Base-by-base conservation (phyloP, 2,113 vertebrate species). In the Bucco capensis region DNA sequence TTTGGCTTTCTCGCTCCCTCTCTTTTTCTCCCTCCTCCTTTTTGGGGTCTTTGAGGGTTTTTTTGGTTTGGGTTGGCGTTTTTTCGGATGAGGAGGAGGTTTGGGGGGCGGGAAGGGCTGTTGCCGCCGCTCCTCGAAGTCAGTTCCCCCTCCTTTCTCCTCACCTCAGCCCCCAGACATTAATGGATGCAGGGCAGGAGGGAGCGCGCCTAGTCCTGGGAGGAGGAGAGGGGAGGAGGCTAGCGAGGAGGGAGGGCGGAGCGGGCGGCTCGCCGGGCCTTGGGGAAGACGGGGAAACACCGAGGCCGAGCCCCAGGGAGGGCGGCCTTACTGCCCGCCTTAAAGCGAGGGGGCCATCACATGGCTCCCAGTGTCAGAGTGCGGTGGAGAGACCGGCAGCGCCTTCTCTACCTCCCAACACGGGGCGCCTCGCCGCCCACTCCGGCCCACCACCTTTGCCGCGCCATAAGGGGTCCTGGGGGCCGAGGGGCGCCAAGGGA, bases 261-360 rank as follows among this genome's bases (percentile, higher is more conserved):
- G 69, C 64, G 74, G 66, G 51, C 8, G 81, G 62, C 77, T 72
- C 30, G 75, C 51, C 6, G 22, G 82, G 69, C 86, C 89, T 31
- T 17, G n/a, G 86, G 87, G 83, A 94, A 73, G 96, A 96, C 96
- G 90, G 95, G 90, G 75, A 80, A 94, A 96, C 96, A 96, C 96
- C 96, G 96, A 94, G 97, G 96, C 97, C 96, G 97, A 98, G 97
- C 98, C 98, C 97, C 89, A 94, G 91, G 98, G 97, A 98, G 98
- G 98, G 98, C 97, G 98, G 98, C 96, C 94, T 98, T 97, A 92
- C 53, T 85, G 78, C 71, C 30, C 13, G 75, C 95, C 98, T 98
- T 98, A 98, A 98, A 98, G 97, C 74, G 61, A 92, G 86, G 96
- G 92, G 89, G 44, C 73, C 97, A 91, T 99, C 99, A 99, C 99